Evolutionary conservation across 2,797 vertebrate genomes (phyloP), one percentile per base, ranked within the genome.

Genomic region (Ammospiza maritima): DNA sequence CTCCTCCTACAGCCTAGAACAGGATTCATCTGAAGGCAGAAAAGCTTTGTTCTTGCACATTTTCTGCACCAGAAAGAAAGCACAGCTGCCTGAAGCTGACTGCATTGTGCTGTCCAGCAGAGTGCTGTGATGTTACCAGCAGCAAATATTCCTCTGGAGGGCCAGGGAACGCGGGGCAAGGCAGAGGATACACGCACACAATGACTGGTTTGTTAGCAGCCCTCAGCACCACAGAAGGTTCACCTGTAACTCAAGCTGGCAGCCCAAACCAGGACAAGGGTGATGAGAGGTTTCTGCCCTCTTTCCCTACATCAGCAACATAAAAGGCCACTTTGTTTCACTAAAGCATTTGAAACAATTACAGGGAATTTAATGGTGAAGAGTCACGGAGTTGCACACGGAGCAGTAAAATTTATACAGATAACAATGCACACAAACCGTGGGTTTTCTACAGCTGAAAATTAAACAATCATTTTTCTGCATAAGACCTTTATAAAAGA

Each of bases 161-260:
- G 36, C 65, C 77, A 70, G 44, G 64, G 45, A 88, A 56, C 70
- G n/a, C 34, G 2, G 10, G 57, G 58, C 74, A 87, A n/a, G 70
- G 1, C 65, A 87, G 81, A 70, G 13, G 36, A 90, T 23, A 26
- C 27, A 44, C 5, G 21, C 56, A 36, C 45, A 93, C 78, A 71
- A 72, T 5, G 30, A 42, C 19, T 56, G 0, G 0, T 66, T 62
- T 93, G 86, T 85, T 11, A 56, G 38, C 51, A 40, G 69, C 67
- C 65, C 70, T 30, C 78, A 70, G 17, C 71, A 3, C 36, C 3
- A 2, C 84, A 70, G 57, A 80, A 30, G 0, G 0, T 1, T 70
- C 88, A 96, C 88, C 92, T 94, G 81, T 42, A 94, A 90, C 84
- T 60, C 44, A 6, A 87, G n/a, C 91, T 45, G 62, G 40, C 64